Conservation (phyloP, 2,113 vertebrate species). For the Rhabdornis inornatus region DNA sequence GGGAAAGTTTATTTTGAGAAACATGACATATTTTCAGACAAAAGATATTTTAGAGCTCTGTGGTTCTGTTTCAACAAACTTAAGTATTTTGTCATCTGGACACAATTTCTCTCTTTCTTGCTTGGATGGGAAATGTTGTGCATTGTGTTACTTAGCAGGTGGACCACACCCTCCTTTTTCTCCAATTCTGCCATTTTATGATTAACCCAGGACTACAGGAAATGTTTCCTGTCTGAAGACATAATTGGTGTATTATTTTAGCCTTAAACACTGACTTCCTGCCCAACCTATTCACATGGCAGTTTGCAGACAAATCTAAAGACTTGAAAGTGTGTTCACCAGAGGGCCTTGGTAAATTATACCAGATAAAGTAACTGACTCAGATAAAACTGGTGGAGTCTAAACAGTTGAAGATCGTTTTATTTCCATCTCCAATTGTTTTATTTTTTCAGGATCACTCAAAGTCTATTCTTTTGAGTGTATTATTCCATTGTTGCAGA, state of each 20-base stretch:
- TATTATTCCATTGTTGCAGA: background rate
- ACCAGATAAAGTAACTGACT: background rate
- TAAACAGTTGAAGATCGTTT: background rate
- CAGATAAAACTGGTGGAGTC: background rate
- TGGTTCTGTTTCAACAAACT: background rate
- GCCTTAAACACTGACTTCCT: slow-evolving; percentile 55
- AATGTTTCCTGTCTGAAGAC: slow-evolving; percentile 56
- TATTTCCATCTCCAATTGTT: background rate
- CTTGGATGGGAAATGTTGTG: background rate
- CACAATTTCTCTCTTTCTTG: background rate
- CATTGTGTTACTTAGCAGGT: background rate
- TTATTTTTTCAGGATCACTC: background rate
- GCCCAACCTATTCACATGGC: slow-evolving; percentile 23
- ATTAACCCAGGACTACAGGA: slow-evolving; percentile 34
- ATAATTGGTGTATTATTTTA: slow-evolving; percentile 58
- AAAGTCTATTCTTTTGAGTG: background rate
- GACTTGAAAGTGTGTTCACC: background rate
- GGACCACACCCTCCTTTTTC: slow-evolving; percentile 17
- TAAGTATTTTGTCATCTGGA: background rate
- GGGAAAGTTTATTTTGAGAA: background rate
- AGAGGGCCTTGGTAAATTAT: background rate
- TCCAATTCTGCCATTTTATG: slow-evolving; percentile 33
- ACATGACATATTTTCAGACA: background rate
- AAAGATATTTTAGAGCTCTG: background rate
- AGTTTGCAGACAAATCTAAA: background rate